Evolutionary conservation across 2,113 vertebrate species (phyloP), one percentile per base, ranked within the genome.

Genomic region (Equus quagga): DNA sequence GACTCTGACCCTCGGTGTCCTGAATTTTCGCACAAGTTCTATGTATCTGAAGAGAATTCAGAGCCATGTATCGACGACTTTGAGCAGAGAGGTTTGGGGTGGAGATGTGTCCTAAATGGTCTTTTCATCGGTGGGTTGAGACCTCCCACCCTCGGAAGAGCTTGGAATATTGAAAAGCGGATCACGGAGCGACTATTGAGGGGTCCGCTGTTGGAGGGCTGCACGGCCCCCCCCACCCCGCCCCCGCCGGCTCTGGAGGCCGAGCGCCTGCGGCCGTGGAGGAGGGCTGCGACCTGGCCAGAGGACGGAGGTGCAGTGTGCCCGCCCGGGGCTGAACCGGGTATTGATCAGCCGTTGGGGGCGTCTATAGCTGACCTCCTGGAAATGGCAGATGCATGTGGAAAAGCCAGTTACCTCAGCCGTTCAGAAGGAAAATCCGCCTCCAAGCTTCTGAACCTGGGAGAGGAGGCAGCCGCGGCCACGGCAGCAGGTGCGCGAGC

Each of bases 81-180:
- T 85, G 17, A 72, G 60, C 15, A 70, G 69, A 95, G 67, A 58
- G 72, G 72, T 81, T 88, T 46, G 64, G 92, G 46, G 36, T 76
- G 24, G 70, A 92, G 54, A 62, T 49, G 18, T 60, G 33, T 67
- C 81, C 88, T 65, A 46, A 87, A 13, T 49, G 51, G 18, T 54
- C 17, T 95, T 92, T 65, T 90, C 81, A 36, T 80, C 72, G 79
- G 46, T 79, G 54, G 33, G 6, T 44, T 51, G 60, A 41, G 21
- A 67, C 54, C 94, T 81, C 65, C 64, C 94, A 58, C 23, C 46
- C 70, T 67, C 62, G 18, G 13, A 97, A 94, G 75, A 94, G 46
- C 7, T 18, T 92, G 67, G 49, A 31, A 49, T 93, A 85, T 49
- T 21, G 28, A 87, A 87, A 72, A 73, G 72, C 36, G n/a, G 23